These are phyloP conservation scores for Pelodytes ibericus DNA, from an alignment of 2,797 vertebrate genomes.

Conservation along the genomic window DNA sequence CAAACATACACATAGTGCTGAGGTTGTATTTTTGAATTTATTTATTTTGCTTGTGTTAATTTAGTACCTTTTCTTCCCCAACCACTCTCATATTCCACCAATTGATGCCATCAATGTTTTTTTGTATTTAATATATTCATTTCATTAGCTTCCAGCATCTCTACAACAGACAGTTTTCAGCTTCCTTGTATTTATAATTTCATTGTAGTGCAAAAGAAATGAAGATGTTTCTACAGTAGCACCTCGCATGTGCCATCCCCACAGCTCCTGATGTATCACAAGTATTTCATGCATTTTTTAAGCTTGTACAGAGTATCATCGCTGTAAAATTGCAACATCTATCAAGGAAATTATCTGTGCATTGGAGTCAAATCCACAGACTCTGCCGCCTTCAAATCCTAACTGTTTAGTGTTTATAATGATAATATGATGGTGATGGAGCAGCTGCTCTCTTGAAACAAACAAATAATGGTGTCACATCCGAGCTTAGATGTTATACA, in stretches of 20 bases:
- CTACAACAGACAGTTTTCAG: not conserved
- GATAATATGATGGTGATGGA: constrained; percentile 57
- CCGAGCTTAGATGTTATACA: constrained; percentile 51
- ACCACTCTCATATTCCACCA: not conserved
- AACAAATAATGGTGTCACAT: constrained; percentile 57
- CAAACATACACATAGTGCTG: no score
- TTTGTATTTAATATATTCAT: not conserved
- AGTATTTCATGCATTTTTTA: constrained; percentile 56
- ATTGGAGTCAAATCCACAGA: constrained; percentile 52
- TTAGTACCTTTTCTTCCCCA: not conserved
- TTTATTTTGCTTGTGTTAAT: constrained; percentile 2
- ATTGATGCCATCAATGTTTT: not conserved
- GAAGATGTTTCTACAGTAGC: constrained; percentile 29
- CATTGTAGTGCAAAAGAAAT: constrained; percentile 28
- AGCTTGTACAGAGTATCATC: constrained; percentile 45
- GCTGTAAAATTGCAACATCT: constrained; percentile 55
- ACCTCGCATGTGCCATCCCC: constrained; percentile 20
- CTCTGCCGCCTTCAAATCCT: constrained; percentile 48
- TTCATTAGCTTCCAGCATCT: not conserved
- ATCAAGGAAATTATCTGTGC: constrained; percentile 53
- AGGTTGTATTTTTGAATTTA: not conserved
- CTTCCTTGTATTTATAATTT: constrained; percentile 25
- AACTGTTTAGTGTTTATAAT: constrained; percentile 58
- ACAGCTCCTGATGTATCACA: constrained; percentile 49
- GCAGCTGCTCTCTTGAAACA: constrained; percentile 56